Evolutionary conservation across 2,113 vertebrate genomes (phyloP).

Genomic region (Xyrauchen texanus): DNA sequence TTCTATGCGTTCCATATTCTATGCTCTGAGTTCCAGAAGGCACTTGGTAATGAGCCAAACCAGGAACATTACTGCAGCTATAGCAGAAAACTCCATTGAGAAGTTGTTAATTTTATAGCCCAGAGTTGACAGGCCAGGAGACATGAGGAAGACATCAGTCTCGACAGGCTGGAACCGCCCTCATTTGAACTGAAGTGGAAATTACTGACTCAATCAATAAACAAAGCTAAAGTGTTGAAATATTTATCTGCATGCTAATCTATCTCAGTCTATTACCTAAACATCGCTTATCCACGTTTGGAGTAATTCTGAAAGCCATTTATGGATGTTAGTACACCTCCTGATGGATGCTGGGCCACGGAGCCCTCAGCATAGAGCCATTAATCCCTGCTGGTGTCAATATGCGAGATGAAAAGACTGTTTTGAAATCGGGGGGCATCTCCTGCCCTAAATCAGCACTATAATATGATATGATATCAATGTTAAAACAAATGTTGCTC

Average conservation of each 20-base stretch:
- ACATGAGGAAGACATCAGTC: constrained; percentile 77
- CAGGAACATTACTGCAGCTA: constrained; percentile 39
- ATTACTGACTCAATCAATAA: constrained; percentile 83
- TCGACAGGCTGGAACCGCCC: constrained; percentile 82
- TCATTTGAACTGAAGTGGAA: constrained; percentile 80
- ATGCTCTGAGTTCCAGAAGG: not conserved
- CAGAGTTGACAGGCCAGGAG: constrained; percentile 74
- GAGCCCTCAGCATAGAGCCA: constrained; percentile 77
- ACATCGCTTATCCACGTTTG: constrained; percentile 80
- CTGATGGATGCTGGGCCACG: constrained; percentile 76
- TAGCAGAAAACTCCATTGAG: constrained; percentile 69
- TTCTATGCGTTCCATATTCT: not conserved
- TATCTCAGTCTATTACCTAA: constrained; percentile 76
- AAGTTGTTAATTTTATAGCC: constrained; percentile 80
- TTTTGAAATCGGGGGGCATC: constrained; percentile 52
- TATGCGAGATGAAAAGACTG: constrained; percentile 67
- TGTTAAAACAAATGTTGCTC: not conserved
- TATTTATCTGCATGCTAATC: constrained; percentile 80
- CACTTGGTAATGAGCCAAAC: constrained; percentile 50
- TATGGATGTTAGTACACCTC: constrained; percentile 80
- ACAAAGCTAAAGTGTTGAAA: constrained; percentile 83
- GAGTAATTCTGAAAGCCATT: constrained; percentile 80
- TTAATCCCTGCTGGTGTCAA: constrained; percentile 75
- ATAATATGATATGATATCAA: not conserved
- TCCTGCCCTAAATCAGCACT: constrained; percentile 42